Conservation (phyloP, 2,113 vertebrate genomes). For the Eidolon helvum region DNA sequence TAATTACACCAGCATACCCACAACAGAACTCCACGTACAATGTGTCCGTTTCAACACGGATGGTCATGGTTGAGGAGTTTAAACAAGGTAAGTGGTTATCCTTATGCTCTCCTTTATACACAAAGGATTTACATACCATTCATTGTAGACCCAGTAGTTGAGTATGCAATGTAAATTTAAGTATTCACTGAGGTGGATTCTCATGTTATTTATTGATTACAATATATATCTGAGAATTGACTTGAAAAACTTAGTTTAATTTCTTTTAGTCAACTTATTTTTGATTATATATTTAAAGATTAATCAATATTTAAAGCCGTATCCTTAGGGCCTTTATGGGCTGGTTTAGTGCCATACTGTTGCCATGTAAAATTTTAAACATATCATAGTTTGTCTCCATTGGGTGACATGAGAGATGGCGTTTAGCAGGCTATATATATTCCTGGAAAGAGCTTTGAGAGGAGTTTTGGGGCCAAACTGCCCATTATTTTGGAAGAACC, state of each 20-base stretch:
- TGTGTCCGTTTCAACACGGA: constrained; percentile 92
- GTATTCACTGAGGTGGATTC: background rate
- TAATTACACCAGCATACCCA: constrained; percentile 96
- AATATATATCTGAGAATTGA: constrained; percentile 21
- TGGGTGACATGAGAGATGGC: background rate
- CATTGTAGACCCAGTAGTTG: background rate
- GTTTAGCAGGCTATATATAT: background rate
- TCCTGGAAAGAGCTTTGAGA: background rate
- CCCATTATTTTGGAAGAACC: constrained; percentile 1
- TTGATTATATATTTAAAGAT: background rate
- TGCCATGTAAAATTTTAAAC: background rate
- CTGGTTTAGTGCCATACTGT: background rate
- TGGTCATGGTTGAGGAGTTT: constrained; percentile 94
- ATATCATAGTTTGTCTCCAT: background rate
- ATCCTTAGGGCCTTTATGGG: background rate
- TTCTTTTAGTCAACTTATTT: background rate
- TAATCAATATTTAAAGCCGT: background rate
- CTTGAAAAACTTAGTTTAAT: background rate
- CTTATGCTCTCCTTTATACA: constrained; percentile 77
- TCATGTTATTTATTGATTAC: background rate
- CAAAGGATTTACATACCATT: constrained; percentile 32
- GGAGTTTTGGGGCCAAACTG: background rate
- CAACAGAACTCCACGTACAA: constrained; percentile 97
- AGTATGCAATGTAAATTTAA: background rate
- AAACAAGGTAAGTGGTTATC: constrained; percentile 89